These are phyloP conservation scores for Anadara kagoshimensis DNA, from an alignment of 1,140 invertebrate genomes.

Conservation along the genomic window DNA sequence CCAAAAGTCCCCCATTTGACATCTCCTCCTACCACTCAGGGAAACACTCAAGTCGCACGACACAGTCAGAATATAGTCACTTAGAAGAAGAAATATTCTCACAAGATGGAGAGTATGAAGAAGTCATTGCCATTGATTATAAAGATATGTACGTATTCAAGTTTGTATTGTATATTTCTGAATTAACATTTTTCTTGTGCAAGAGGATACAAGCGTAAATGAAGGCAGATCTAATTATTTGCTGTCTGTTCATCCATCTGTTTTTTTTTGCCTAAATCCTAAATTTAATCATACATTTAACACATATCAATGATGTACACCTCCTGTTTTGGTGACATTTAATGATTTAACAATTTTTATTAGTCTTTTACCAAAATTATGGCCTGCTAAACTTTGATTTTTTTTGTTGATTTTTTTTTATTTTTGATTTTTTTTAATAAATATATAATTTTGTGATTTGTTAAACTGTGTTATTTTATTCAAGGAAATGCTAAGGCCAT, in stretches of 20 bases:
- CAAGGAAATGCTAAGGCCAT: too few species aligned
- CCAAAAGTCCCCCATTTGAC: constrained; percentile 51
- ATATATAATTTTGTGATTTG: too few species aligned
- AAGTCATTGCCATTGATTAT: constrained; percentile 68
- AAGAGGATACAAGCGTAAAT: too few species aligned
- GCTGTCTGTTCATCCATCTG: too few species aligned
- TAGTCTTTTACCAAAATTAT: not conserved
- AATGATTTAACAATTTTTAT: not conserved
- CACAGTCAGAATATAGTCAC: constrained; percentile 48
- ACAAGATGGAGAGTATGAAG: constrained; percentile 66
- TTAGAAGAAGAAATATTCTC: constrained; percentile 65
- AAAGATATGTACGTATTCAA: constrained; percentile 60
- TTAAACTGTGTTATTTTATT: too few species aligned
- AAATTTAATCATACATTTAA: too few species aligned
- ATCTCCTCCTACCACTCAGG: constrained; percentile 39
- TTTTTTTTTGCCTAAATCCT: too few species aligned
- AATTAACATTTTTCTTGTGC: not conserved
- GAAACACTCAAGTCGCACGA: constrained; percentile 13
- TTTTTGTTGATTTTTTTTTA: not conserved
- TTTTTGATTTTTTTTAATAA: not conserved
- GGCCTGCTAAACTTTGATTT: not conserved
- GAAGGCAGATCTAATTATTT: too few species aligned
- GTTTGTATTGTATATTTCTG: not conserved
- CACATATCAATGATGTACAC: too few species aligned
- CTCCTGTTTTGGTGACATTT: too few species aligned